Conservation (phyloP, 2,888 invertebrate species). For the Octonoba sinensis region DNA sequence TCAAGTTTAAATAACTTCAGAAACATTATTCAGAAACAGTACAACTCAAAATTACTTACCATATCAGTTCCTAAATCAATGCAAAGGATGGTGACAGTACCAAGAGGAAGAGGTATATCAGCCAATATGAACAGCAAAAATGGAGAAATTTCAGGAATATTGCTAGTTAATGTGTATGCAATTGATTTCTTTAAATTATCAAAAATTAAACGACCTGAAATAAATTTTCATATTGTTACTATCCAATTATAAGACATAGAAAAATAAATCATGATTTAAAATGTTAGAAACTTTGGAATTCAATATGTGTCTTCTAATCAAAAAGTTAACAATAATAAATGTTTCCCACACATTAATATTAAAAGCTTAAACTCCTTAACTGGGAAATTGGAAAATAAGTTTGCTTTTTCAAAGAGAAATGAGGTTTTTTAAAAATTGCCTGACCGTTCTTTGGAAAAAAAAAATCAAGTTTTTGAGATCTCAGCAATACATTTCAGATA, state of each 20-base stretch:
- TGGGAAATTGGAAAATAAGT: no score
- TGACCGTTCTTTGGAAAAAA: no score
- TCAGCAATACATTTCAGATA: no score
- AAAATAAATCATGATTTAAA: no score
- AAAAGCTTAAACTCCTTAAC: no score
- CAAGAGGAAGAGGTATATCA: slow-evolving; percentile 74
- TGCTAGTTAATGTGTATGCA: slow-evolving; percentile 75
- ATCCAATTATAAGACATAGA: not conserved
- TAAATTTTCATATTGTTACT: not conserved
- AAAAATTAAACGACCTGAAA: slow-evolving; percentile 74
- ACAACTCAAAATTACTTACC: slow-evolving; percentile 68
- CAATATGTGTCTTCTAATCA: not conserved
- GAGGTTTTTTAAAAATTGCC: no score
- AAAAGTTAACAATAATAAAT: not conserved
- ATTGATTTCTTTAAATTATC: slow-evolving; percentile 76
- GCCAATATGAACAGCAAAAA: slow-evolving; percentile 74
- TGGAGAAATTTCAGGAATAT: slow-evolving; percentile 75
- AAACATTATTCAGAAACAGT: no score
- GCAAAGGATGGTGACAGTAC: slow-evolving; percentile 75
- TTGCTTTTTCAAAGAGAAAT: no score
- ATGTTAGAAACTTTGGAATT: not conserved
- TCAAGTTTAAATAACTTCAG: no score
- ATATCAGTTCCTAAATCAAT: slow-evolving; percentile 76
- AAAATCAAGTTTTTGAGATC: no score
- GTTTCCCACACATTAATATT: no score